Conservation (phyloP, 2,888 invertebrate species). For the Onchidella celtica region DNA sequence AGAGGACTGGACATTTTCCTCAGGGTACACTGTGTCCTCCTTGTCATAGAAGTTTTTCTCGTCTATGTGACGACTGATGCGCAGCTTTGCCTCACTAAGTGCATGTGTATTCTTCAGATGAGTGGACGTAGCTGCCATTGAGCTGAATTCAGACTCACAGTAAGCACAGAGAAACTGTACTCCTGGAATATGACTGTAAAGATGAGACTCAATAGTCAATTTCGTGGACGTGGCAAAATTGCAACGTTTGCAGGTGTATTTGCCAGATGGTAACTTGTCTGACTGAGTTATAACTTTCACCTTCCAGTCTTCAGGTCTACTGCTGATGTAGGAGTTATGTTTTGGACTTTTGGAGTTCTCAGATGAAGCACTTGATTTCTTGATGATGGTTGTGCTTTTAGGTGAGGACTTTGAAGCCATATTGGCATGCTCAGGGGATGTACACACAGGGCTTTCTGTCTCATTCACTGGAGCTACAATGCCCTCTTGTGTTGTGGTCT, state of each 20-base stretch:
- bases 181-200: constrained; percentile 61
- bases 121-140: constrained; percentile 55
- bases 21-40: constrained; percentile 34
- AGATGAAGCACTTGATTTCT: background rate
- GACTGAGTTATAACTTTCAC: constrained; percentile 42
- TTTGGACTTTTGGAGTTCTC: constrained; percentile 34
- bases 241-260: constrained; percentile 58
- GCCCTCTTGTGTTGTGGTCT: too few species aligned
- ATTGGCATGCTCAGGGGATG: background rate
- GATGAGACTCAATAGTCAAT: constrained; percentile 59
- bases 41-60: constrained; percentile 57
- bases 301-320: constrained; percentile 34
- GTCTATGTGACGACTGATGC: constrained; percentile 55
- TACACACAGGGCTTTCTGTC: background rate
- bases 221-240: constrained; percentile 54
- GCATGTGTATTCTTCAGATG: constrained; percentile 59
- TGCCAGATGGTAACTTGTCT: constrained; percentile 41
- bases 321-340: background rate
- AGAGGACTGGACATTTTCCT: constrained; percentile 21
- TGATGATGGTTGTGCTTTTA: background rate
- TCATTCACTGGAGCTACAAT: too few species aligned
- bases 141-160: constrained; percentile 57
- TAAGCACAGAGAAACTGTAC: constrained; percentile 59
- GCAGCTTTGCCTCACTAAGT: constrained; percentile 55
- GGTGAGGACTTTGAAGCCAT: background rate